Evolutionary conservation across 64 coral and sea anemone species (phyloP).

Genomic region (Pocillopora damicornis): DNA sequence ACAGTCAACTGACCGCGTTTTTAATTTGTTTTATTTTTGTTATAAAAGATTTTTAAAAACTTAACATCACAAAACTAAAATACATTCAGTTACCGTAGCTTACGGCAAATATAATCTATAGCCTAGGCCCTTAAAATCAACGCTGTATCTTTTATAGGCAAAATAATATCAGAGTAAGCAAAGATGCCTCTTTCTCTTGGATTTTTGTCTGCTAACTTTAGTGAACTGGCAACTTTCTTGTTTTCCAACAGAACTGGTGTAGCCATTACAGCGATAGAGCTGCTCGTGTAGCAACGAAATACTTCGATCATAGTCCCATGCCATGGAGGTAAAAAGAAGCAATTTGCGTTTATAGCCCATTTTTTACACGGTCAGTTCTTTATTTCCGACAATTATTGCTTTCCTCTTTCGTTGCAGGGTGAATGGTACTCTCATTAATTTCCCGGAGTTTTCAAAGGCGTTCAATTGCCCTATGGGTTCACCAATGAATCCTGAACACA

Average conservation of each 20-base stretch:
- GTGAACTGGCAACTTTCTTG: background rate
- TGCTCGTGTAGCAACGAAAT: background rate
- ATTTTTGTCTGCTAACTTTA: too few species aligned
- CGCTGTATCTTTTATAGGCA: too few species aligned
- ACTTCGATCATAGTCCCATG: conserved; percentile 25
- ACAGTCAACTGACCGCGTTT: too few species aligned
- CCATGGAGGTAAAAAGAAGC: conserved; percentile 26
- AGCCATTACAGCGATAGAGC: conserved; percentile 31
- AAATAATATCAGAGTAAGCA: too few species aligned
- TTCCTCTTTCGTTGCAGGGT: conserved; percentile 34
- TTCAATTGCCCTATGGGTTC: conserved; percentile 57
- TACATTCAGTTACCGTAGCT: too few species aligned
- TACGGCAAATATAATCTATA: too few species aligned
- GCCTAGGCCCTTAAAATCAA: too few species aligned
- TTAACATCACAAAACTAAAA: too few species aligned
- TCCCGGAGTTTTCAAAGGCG: conserved; percentile 41
- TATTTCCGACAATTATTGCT: background rate
- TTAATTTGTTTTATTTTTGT: too few species aligned
- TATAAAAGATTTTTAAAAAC: too few species aligned
- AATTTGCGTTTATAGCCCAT: background rate
- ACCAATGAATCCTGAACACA: conserved; percentile 58
- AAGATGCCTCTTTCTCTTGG: too few species aligned
- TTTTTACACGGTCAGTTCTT: background rate
- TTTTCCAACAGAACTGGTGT: conserved; percentile 21
- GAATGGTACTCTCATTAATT: conserved; percentile 37